Conservation (phyloP, 2,888 invertebrate genomes). For the Bombyx huttoni region DNA sequence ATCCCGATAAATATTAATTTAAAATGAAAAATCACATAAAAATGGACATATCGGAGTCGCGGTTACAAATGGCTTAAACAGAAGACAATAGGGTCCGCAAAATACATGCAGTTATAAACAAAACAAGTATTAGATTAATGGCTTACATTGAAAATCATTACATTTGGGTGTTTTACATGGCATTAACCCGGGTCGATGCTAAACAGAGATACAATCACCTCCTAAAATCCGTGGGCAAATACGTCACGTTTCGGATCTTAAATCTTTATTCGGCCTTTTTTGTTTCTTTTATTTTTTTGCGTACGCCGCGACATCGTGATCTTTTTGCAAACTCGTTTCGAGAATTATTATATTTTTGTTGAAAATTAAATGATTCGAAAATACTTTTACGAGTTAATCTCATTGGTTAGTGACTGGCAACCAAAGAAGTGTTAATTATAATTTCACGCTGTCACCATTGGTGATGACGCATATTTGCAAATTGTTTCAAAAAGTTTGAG, state of each 20-base stretch:
- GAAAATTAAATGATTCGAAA: too few relatives aligned
- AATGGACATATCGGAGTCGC: not conserved
- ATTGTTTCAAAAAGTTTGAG: too few relatives aligned
- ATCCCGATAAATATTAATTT: not conserved
- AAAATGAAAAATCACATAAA: not conserved
- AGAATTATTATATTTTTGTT: too few relatives aligned
- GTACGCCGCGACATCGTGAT: too few relatives aligned
- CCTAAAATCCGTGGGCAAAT: slow-evolving; percentile 7
- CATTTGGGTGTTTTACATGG: slow-evolving; percentile 29
- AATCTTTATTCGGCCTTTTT: not conserved
- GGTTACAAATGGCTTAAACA: slow-evolving; percentile 2
- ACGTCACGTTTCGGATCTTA: too few relatives aligned
- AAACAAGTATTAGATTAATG: slow-evolving; percentile 37
- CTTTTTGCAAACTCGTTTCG: too few relatives aligned
- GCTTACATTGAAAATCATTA: slow-evolving; percentile 25
- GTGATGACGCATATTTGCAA: too few relatives aligned
- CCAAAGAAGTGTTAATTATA: too few relatives aligned
- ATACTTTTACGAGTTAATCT: too few relatives aligned
- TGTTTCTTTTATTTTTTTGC: not conserved
- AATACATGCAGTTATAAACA: slow-evolving; percentile 15
- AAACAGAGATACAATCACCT: slow-evolving; percentile 30
- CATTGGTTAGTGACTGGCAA: too few relatives aligned
- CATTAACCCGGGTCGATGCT: slow-evolving; percentile 30
- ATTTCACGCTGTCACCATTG: too few relatives aligned
- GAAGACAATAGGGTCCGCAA: slow-evolving; percentile 3